These are phyloP conservation scores for Rhizoglyphus robini DNA, from an alignment of 1,140 invertebrate genomes.

Conservation along the genomic window DNA sequence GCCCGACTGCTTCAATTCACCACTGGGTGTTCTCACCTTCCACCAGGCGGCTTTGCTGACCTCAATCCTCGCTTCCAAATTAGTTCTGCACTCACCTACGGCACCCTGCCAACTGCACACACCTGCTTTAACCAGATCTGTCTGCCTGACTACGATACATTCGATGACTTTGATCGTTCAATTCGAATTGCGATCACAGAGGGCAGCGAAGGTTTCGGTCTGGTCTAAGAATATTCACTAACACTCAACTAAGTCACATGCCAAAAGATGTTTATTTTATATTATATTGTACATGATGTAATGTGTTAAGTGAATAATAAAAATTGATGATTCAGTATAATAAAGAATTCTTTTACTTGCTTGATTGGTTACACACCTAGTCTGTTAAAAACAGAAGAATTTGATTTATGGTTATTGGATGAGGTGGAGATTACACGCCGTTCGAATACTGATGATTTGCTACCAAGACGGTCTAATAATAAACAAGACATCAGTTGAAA, in stretches of 20 bases:
- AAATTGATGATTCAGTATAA: background rate
- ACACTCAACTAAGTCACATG: background rate
- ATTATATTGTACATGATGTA: too few species aligned
- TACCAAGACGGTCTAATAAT: slow-evolving; percentile 11
- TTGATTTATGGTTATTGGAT: background rate
- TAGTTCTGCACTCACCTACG: slow-evolving; percentile 70
- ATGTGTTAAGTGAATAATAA: background rate
- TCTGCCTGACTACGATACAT: slow-evolving; percentile 81
- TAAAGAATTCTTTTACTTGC: background rate
- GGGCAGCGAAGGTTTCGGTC: slow-evolving; percentile 85
- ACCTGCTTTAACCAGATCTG: slow-evolving; percentile 94
- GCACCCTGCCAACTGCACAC: slow-evolving; percentile 78
- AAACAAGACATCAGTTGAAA: background rate
- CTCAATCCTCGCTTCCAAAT: slow-evolving; percentile 80
- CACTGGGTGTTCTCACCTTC: slow-evolving; percentile 75
- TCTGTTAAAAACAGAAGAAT: background rate
- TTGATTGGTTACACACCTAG: background rate
- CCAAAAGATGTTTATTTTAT: background rate
- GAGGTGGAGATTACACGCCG: background rate
- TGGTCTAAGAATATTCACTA: slow-evolving; percentile 37
- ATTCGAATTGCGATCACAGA: slow-evolving; percentile 81
- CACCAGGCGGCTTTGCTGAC: slow-evolving; percentile 72
- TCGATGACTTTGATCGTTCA: slow-evolving; percentile 81
- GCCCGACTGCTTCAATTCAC: slow-evolving; percentile 82
- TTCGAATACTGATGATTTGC: background rate